These are phyloP conservation scores for Phalera bucephala DNA, from an alignment of 2,888 invertebrate genomes.

Conservation along the genomic window DNA sequence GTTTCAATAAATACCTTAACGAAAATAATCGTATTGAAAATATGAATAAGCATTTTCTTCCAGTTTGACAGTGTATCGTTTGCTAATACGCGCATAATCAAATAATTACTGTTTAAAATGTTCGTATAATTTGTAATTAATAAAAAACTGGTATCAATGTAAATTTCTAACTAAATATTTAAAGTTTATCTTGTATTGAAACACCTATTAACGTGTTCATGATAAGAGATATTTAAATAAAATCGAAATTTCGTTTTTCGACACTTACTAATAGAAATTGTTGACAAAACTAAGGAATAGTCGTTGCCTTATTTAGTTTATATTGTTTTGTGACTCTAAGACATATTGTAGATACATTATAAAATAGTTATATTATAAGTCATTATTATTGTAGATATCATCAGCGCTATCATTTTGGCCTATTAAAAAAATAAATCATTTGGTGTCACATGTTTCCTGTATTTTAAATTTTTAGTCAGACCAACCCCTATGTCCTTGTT, in stretches of 20 bases:
- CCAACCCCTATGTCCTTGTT: too few species aligned
- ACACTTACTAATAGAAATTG: conserved; percentile 55
- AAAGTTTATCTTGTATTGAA: conserved; percentile 29
- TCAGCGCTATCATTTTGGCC: conserved; percentile 80
- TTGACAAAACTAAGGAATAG: conserved; percentile 76
- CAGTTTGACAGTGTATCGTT: conserved; percentile 9
- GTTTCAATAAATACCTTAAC: conserved; percentile 29
- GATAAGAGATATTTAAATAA: conserved; percentile 46
- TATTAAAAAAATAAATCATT: conserved; percentile 81
- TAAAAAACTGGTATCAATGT: conserved; percentile 38
- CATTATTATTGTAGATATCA: conserved; percentile 79
- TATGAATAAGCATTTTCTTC: conserved; percentile 16
- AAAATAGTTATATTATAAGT: conserved; percentile 73
- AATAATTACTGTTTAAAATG: conserved; percentile 31
- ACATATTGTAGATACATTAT: conserved; percentile 75
- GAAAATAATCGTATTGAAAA: conserved; percentile 7
- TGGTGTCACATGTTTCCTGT: conserved; percentile 70
- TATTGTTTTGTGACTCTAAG: conserved; percentile 80
- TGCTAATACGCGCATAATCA: conserved; percentile 14
- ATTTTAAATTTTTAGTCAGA: too few species aligned
- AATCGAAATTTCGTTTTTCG: conserved; percentile 44
- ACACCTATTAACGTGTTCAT: conserved; percentile 65
- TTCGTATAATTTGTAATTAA: conserved; percentile 38
- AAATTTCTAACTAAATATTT: conserved; percentile 44
- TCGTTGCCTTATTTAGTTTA: conserved; percentile 83